These are phyloP conservation scores for Antheraea mylitta DNA, from an alignment of 1,140 invertebrate genomes.

Conservation along the genomic window DNA sequence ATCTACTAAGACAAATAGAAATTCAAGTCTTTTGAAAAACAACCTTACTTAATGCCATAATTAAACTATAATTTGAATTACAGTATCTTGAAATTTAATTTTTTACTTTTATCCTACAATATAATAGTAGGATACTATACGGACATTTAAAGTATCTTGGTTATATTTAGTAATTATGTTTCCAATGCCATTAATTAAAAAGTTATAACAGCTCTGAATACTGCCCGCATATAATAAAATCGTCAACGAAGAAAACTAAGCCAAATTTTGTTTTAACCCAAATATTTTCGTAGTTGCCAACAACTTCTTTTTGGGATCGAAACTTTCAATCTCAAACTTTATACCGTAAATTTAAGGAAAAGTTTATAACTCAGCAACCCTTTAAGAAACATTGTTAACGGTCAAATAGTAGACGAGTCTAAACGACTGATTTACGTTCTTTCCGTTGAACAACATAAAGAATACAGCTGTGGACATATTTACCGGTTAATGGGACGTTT, in stretches of 20 bases:
- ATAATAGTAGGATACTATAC: no score
- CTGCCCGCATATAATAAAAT: not conserved
- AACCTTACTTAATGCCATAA: no score
- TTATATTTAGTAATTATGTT: no score
- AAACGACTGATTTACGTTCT: constrained; percentile 50
- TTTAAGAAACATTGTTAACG: constrained; percentile 14
- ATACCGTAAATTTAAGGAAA: not conserved
- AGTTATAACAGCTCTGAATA: not conserved
- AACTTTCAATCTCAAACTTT: not conserved
- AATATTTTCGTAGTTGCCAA: not conserved
- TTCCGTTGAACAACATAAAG: constrained; percentile 47
- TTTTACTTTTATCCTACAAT: no score
- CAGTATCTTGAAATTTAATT: no score
- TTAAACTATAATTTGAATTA: no score
- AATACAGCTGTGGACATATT: constrained; percentile 43
- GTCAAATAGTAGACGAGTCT: constrained; percentile 46
- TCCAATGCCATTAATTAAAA: no score
- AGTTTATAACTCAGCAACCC: constrained; percentile 9
- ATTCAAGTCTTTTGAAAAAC: no score
- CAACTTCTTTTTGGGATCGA: not conserved
- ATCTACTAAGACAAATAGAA: no score
- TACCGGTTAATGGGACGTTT: constrained; percentile 31
- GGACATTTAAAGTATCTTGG: no score
- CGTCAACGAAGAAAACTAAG: not conserved
- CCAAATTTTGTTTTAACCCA: not conserved